Evolutionary conservation across 2,113 vertebrate genomes (phyloP).

Genomic region (Muntiacus muntjak): DNA sequence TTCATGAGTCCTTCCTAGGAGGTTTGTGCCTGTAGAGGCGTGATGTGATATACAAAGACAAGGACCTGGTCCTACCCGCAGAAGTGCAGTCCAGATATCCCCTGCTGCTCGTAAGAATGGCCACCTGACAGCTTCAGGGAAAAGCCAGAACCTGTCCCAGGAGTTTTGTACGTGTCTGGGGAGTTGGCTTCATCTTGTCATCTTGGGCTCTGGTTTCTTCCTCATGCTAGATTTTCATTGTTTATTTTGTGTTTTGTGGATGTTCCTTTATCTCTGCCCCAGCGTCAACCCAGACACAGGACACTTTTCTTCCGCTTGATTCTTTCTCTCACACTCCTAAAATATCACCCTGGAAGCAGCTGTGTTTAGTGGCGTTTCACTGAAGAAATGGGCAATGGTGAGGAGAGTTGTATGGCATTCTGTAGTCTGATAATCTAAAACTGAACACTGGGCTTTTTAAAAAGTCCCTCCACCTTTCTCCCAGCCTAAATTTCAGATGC

Average conservation of each 20-base stretch:
- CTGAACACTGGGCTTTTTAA: background rate
- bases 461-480: background rate
- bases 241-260: background rate
- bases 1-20: constrained; percentile 41
- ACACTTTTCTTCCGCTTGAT: background rate
- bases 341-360: background rate
- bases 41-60: background rate
- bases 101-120: background rate
- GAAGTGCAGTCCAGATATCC: background rate
- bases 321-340: background rate
- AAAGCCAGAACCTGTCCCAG: background rate
- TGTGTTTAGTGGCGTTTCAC: background rate
- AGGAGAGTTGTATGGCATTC: background rate
- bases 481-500: background rate
- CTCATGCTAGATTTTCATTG: background rate
- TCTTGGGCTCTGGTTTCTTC: background rate
- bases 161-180: background rate
- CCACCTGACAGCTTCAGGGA: background rate
- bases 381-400: background rate
- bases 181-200: background rate
- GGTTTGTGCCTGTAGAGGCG: background rate
- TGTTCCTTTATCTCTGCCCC: background rate
- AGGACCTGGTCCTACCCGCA: background rate
- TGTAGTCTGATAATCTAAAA: background rate
- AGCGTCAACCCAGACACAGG: background rate